phyloP scores from a whole-genome alignment of 2,113 vertebrate species.

The Tupaia chinensis region DNA sequence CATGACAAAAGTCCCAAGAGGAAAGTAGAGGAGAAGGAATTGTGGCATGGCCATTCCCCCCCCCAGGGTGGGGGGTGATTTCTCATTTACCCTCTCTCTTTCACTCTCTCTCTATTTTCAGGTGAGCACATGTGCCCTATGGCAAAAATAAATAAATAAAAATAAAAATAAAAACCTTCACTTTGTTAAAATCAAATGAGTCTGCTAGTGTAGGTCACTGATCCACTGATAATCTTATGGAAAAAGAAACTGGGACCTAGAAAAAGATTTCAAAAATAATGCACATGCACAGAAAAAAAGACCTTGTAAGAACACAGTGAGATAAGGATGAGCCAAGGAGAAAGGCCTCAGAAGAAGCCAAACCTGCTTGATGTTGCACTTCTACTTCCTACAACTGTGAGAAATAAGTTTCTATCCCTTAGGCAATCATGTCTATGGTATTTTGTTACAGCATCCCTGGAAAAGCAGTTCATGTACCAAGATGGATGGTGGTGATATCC shows the following conservation, averaged over 20 bases:
- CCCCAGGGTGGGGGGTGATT: too few species aligned
- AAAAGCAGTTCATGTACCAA: not conserved
- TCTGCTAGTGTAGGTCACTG: not conserved
- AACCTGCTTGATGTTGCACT: not conserved
- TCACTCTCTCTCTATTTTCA: too few species aligned
- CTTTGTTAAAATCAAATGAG: not conserved
- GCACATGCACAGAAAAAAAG: not conserved
- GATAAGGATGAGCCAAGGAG: not conserved
- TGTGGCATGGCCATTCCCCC: too few species aligned
- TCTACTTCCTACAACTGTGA: not conserved
- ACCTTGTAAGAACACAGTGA: not conserved
- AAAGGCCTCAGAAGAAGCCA: not conserved
- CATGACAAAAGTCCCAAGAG: too few species aligned
- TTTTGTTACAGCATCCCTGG: not conserved
- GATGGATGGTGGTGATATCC: not conserved
- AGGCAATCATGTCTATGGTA: too few species aligned
- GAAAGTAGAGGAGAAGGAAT: too few species aligned
- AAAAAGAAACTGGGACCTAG: not conserved
- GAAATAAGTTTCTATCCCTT: not conserved
- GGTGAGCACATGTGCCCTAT: too few species aligned
- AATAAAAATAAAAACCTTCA: too few species aligned
- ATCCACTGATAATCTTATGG: not conserved
- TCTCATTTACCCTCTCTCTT: too few species aligned
- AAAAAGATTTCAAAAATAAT: not conserved
- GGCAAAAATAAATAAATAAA: too few species aligned